Evolutionary conservation across 1,140 invertebrate species (phyloP).

Genomic region (Saxidomus purpurata): DNA sequence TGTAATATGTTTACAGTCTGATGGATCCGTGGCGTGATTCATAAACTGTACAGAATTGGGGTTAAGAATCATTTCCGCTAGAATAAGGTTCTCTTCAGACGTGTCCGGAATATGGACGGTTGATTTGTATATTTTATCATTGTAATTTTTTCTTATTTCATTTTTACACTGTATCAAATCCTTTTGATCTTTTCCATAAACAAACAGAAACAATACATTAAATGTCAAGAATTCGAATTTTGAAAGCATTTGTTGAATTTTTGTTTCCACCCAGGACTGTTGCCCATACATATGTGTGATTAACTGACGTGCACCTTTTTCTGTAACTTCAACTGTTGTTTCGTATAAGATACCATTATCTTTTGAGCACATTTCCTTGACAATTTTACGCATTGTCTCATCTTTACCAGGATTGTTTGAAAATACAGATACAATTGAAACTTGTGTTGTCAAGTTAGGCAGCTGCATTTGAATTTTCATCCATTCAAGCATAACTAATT

Average conservation of each 20-base stretch:
- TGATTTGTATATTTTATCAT: not conserved
- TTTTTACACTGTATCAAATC: not conserved
- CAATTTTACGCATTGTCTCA: not conserved
- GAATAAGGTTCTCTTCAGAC: not conserved
- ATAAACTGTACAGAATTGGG: not conserved
- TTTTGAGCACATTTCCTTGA: not conserved
- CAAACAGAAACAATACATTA: not conserved
- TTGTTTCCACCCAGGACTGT: not conserved
- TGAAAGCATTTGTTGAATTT: not conserved
- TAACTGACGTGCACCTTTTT: not conserved
- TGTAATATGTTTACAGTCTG: not conserved
- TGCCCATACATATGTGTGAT: slow-evolving; percentile 6
- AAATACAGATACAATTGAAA: not conserved
- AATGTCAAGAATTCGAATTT: not conserved
- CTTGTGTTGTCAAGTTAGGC: not conserved
- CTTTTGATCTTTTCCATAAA: not conserved
- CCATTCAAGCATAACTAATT: not conserved
- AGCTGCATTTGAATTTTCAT: not conserved
- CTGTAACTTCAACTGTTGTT: not conserved
- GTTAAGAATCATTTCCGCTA: slow-evolving; percentile 1
- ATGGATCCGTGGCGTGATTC: not conserved
- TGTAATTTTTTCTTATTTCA: not conserved
- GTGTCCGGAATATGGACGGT: not conserved
- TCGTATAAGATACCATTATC: slow-evolving; percentile 16
- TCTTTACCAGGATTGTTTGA: not conserved